Conservation (phyloP, 2,888 invertebrate genomes). For the Rhaphigaster nebulosa region DNA sequence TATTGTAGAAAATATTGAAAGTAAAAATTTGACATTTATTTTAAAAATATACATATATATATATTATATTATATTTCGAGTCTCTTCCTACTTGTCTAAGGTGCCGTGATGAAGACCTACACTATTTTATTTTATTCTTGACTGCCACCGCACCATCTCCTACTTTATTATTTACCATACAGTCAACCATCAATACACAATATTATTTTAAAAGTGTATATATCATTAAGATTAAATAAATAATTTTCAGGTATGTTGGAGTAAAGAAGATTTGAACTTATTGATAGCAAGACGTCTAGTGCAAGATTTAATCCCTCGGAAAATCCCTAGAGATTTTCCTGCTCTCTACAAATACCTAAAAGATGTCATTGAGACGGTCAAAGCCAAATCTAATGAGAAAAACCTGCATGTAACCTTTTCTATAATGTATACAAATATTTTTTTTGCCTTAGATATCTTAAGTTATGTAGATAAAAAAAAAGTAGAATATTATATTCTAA, state of each 20-base stretch:
- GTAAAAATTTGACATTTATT: too few relatives aligned
- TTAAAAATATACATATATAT: too few relatives aligned
- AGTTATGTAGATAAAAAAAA: not conserved
- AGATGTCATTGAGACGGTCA: constrained; percentile 40
- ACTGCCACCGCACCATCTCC: too few relatives aligned
- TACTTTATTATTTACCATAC: too few relatives aligned
- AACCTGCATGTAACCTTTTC: constrained; percentile 46
- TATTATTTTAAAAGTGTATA: too few relatives aligned
- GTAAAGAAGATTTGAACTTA: constrained; percentile 60
- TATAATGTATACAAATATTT: constrained; percentile 19
- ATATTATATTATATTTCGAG: too few relatives aligned
- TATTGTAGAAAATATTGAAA: too few relatives aligned
- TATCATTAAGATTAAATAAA: not conserved
- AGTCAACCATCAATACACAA: too few relatives aligned
- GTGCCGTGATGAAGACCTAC: too few relatives aligned
- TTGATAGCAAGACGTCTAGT: constrained; percentile 63
- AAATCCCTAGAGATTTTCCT: constrained; percentile 62
- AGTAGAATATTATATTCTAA: not conserved
- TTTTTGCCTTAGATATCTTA: not conserved
- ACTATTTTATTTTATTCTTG: too few relatives aligned
- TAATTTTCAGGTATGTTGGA: constrained; percentile 60
- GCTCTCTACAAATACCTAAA: constrained; percentile 38
- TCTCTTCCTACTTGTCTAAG: too few relatives aligned
- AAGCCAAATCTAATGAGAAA: constrained; percentile 44
- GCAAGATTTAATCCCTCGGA: constrained; percentile 65